Conservation (phyloP, 35 echinoderm and acorn worm genomes). For the Strongylocentrotus purpuratus region DNA sequence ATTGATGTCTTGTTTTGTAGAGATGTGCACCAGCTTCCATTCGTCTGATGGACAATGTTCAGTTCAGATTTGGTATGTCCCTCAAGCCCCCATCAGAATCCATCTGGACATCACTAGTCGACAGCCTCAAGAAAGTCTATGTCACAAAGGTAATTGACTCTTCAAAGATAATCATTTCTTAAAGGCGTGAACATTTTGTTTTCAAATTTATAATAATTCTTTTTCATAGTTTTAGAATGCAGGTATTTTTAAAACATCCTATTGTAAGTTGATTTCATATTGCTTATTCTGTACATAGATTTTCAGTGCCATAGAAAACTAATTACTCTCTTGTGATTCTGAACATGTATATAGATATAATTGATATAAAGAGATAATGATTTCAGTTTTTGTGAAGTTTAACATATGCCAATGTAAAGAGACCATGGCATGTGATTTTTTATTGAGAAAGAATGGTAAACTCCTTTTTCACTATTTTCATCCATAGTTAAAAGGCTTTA, state of each 20-base stretch:
- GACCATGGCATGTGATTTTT: not conserved
- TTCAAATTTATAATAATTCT: too few species aligned
- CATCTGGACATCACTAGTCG: constrained; percentile 83
- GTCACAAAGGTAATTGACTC: constrained; percentile 79
- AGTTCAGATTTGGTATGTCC: constrained; percentile 91
- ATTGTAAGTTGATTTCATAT: too few species aligned
- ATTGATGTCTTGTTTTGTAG: constrained; percentile 51
- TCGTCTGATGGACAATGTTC: constrained; percentile 97
- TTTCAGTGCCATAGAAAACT: too few species aligned
- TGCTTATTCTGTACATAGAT: too few species aligned
- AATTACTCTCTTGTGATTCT: too few species aligned
- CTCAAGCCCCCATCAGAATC: constrained; percentile 81
- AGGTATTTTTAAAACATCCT: too few species aligned
- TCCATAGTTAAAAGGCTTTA: constrained; percentile 90
- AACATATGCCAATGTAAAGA: not conserved
- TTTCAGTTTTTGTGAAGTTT: not conserved
- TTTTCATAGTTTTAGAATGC: too few species aligned
- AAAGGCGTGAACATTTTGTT: too few species aligned
- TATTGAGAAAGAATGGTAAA: not conserved
- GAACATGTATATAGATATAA: too few species aligned
- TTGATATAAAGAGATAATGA: too few species aligned
- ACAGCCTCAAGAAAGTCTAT: constrained; percentile 97
- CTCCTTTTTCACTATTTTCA: not conserved
- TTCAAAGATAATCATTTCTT: not conserved
- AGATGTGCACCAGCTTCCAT: constrained; percentile 98